Base-by-base conservation (phyloP, 2,888 invertebrate species). In the Lepidonotus clava region DNA sequence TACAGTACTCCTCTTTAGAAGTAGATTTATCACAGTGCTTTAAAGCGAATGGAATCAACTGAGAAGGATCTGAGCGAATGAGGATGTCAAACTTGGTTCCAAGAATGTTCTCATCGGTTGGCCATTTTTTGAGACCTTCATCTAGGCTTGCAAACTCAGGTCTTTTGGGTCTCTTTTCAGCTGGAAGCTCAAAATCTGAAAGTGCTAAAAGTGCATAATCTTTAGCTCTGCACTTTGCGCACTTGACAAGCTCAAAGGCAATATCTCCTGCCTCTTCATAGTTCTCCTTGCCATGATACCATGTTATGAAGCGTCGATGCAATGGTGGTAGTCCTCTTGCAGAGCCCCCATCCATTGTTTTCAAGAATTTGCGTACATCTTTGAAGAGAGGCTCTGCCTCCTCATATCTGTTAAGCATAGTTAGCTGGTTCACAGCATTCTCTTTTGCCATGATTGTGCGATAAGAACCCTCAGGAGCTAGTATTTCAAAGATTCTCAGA, bases 331-430 rank as follows among this genome's bases (percentile, higher is more conserved):
- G 38, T 14, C 76, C 76, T 36, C 28, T 76, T 1, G 76, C 76
- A 1, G 40, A 40, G 34, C 76, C 34, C 11, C 40, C 40, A 6
- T 34, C 6, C 76, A 40, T 36, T 8, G 38, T 36, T 24, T 76
- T 76, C 76, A 40, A 38, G 28, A 5, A 76, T 14, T 21, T 38
- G 6, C 38, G 76, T 2, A 76, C 40, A 34, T 76, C 76, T 76
- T 21, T 76, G 76, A 40, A 76, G 6, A 76, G 4, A 2, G 38
- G 76, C n/a, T 36, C 76, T 1, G 76, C 76, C 76, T 76, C 76
- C 8, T 76, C 36, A 76, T 40, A 76, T 24, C 24, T 36, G 4
- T 40, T n/a, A 6, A 76, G 38, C 38, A 18, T 76, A 18, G 40
- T 36, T 14, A 76, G 36, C 24, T 36, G 40, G 24, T 76, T 76